Evolutionary conservation across 1,140 invertebrate genomes (phyloP).

Genomic region (Drosophila dunni): DNA sequence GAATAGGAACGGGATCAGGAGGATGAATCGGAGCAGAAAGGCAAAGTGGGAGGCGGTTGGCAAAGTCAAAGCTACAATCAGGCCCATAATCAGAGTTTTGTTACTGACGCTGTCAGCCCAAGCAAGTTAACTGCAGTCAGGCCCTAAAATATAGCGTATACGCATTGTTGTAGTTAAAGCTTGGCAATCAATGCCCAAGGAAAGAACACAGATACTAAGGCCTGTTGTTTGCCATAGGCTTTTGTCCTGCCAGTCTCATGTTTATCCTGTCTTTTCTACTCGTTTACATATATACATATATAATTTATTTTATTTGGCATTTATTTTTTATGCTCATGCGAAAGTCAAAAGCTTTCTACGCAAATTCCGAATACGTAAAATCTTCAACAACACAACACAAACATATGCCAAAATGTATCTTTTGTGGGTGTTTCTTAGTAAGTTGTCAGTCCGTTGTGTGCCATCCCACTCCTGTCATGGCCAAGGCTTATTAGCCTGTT

Average conservation of each 20-base stretch:
- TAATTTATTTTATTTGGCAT: slow-evolving; percentile 77
- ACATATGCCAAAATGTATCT: slow-evolving; percentile 50
- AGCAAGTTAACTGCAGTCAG: slow-evolving; percentile 1
- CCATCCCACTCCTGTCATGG: slow-evolving; percentile 10
- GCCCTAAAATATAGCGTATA: slow-evolving; percentile 40
- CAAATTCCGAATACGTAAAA: slow-evolving; percentile 51
- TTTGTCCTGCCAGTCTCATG: slow-evolving; percentile 28
- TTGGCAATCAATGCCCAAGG: slow-evolving; percentile 43
- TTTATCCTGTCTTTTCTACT: slow-evolving; percentile 28
- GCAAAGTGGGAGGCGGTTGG: neutral
- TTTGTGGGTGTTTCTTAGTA: slow-evolving; percentile 46
- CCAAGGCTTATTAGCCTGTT: slow-evolving; percentile 52
- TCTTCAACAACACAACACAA: neutral
- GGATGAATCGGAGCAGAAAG: neutral
- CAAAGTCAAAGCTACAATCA: neutral
- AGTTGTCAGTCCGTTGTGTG: slow-evolving; percentile 42
- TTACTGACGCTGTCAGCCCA: slow-evolving; percentile 38
- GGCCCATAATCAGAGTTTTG: neutral
- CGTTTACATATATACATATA: slow-evolving; percentile 38
- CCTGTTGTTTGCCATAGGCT: slow-evolving; percentile 37
- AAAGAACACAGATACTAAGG: slow-evolving; percentile 17
- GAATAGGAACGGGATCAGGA: neutral
- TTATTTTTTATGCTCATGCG: slow-evolving; percentile 66
- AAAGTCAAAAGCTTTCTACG: slow-evolving; percentile 77
- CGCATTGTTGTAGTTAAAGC: slow-evolving; percentile 25